Evolutionary conservation across 1,140 invertebrate species (phyloP).

Genomic region (Telenomus remus): DNA sequence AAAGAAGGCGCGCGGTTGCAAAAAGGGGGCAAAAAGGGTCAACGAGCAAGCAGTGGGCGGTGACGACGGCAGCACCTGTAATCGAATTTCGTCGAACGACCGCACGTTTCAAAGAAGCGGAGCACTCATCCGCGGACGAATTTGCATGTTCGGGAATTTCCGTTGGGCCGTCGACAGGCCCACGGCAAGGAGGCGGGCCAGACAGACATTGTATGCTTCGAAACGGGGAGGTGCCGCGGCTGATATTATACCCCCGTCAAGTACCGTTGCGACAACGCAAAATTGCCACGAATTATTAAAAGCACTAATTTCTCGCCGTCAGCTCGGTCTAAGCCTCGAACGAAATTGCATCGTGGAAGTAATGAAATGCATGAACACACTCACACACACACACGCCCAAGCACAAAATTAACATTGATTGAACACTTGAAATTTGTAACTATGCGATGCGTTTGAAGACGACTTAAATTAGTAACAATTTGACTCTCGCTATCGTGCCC

Average conservation of each 20-base stretch:
- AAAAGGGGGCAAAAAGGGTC: too few species aligned
- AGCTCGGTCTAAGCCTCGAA: constrained; percentile 22
- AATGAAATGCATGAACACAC: constrained; percentile 32
- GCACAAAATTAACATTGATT: constrained; percentile 29
- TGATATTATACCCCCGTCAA: constrained; percentile 48
- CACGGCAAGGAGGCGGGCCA: constrained; percentile 35
- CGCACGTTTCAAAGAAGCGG: constrained; percentile 50
- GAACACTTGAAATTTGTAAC: constrained; percentile 21
- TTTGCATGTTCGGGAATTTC: constrained; percentile 57
- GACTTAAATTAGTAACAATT: constrained; percentile 19
- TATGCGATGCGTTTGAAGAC: constrained; percentile 15
- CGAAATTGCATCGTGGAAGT: constrained; percentile 43
- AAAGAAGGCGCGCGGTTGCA: background rate
- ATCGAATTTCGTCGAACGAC: constrained; percentile 57
- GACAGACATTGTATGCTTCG: constrained; percentile 25
- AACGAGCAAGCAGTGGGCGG: constrained; percentile 41
- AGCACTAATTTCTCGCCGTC: constrained; percentile 39
- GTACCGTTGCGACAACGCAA: constrained; percentile 39
- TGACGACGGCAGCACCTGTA: constrained; percentile 52
- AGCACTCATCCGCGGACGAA: constrained; percentile 49
- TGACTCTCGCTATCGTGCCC: constrained; percentile 9
- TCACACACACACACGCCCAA: background rate
- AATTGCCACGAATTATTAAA: constrained; percentile 53
- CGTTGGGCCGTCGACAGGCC: constrained; percentile 41
- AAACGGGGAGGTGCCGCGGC: constrained; percentile 30